phyloP scores from a whole-genome alignment of 1,140 invertebrate genomes.

The Habropoda laboriosa region DNA sequence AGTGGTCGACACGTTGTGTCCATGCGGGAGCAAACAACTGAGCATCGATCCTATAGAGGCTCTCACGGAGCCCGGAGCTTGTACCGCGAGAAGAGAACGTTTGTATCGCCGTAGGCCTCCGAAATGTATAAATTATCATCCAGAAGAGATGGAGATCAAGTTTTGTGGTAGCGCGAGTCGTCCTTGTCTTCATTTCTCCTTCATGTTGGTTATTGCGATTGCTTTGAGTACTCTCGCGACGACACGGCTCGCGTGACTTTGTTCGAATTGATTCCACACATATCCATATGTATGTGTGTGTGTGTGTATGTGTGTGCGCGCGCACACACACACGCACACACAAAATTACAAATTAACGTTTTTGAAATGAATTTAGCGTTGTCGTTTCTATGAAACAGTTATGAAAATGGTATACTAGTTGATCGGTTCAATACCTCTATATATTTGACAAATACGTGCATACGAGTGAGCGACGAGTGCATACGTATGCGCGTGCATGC shows the following conservation, averaged over 20 bases:
- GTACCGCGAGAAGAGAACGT: slow-evolving; percentile 83
- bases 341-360: slow-evolving; percentile 58
- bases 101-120: slow-evolving; percentile 87
- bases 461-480: background rate
- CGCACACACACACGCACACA: slow-evolving; percentile 22
- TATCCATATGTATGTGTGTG: slow-evolving; percentile 46
- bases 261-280: slow-evolving; percentile 44
- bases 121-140: slow-evolving; percentile 94
- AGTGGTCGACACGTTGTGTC: slow-evolving; percentile 94
- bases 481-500: background rate
- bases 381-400: slow-evolving; percentile 64
- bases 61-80: slow-evolving; percentile 79
- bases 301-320: no score
- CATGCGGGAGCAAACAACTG: slow-evolving; percentile 92
- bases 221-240: slow-evolving; percentile 23
- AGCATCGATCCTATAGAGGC: slow-evolving; percentile 90
- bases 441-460: slow-evolving; percentile 31
- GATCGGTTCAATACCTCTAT: slow-evolving; percentile 33
- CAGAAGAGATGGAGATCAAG: slow-evolving; percentile 90
- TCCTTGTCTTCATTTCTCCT: slow-evolving; percentile 50
- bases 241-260: slow-evolving; percentile 68
- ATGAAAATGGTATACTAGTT: slow-evolving; percentile 51
- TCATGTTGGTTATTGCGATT: slow-evolving; percentile 48
- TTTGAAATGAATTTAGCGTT: slow-evolving; percentile 63
- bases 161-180: slow-evolving; percentile 83